These are phyloP conservation scores for Deilephila elpenor DNA, from an alignment of 2,888 invertebrate genomes.

Conservation along the genomic window DNA sequence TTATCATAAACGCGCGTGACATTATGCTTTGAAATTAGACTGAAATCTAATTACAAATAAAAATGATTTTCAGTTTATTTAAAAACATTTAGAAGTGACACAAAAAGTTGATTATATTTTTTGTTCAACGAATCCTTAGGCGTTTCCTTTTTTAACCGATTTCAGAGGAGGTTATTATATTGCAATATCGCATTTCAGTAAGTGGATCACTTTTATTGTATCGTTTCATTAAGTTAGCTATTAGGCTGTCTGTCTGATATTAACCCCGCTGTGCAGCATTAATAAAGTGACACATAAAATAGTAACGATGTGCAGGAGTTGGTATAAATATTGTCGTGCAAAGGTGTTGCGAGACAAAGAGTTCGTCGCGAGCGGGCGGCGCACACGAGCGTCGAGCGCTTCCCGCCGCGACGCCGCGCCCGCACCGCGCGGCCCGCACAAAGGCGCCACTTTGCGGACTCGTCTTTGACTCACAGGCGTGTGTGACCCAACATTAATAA, in stretches of 20 bases:
- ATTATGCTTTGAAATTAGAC: neutral
- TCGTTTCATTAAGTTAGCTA: no score
- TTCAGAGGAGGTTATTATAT: no score
- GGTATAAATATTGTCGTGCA: slow-evolving; percentile 44
- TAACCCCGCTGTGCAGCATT: neutral
- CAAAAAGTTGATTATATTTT: no score
- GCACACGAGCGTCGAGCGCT: slow-evolving; percentile 59
- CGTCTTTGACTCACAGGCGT: slow-evolving; percentile 72
- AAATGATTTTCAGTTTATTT: no score
- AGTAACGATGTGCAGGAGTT: neutral
- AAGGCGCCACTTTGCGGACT: slow-evolving; percentile 79
- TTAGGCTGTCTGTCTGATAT: no score
- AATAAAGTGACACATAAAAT: neutral
- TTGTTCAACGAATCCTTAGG: no score
- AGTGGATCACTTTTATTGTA: no score
- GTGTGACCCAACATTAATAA: slow-evolving; percentile 80
- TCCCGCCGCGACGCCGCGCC: slow-evolving; percentile 48
- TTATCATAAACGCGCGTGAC: slow-evolving; percentile 5
- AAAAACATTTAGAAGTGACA: no score
- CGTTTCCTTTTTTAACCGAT: no score
- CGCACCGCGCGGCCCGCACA: slow-evolving; percentile 60
- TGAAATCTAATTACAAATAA: no score
- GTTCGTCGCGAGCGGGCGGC: slow-evolving; percentile 62
- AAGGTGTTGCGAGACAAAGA: slow-evolving; percentile 73
- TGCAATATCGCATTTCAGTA: no score